phyloP scores from a whole-genome alignment of 2,888 invertebrate species.

The Machimus atricapillus region DNA sequence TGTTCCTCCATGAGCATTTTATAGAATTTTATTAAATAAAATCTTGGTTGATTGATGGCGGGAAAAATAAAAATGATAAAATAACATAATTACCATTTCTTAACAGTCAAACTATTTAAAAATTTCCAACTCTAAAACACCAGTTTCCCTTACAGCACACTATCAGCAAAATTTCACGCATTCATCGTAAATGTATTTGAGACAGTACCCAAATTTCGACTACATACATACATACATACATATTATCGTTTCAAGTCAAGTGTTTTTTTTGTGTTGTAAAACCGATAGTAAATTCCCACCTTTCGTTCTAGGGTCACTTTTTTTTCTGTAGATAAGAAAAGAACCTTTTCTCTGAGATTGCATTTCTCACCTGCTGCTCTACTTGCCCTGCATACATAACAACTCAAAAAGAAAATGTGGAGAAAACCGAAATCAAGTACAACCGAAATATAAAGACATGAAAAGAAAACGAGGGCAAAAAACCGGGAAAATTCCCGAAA shows the following conservation, averaged over 20 bases:
- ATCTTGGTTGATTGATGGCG: too few relatives aligned
- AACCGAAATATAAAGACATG: not conserved
- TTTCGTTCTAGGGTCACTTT: not conserved
- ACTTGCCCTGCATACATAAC: not conserved
- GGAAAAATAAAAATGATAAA: too few relatives aligned
- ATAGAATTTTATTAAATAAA: too few relatives aligned
- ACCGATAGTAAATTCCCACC: not conserved
- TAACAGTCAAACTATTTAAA: too few relatives aligned
- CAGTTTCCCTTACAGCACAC: not conserved
- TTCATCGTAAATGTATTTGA: not conserved
- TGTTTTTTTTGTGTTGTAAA: not conserved
- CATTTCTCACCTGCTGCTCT: not conserved
- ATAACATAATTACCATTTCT: too few relatives aligned
- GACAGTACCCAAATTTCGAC: not conserved
- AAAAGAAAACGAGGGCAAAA: not conserved
- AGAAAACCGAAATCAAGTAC: not conserved
- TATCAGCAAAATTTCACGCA: not conserved
- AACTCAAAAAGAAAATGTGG: not conserved
- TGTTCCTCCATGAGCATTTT: too few relatives aligned
- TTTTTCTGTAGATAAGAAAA: not conserved
- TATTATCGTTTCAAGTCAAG: not conserved
- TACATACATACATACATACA: too few relatives aligned
- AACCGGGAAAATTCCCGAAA: not conserved
- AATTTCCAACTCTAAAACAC: too few relatives aligned
- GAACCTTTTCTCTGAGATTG: not conserved